Base-by-base conservation (phyloP, 2,888 invertebrate genomes). In the Caenorhabditis sinica region DNA sequence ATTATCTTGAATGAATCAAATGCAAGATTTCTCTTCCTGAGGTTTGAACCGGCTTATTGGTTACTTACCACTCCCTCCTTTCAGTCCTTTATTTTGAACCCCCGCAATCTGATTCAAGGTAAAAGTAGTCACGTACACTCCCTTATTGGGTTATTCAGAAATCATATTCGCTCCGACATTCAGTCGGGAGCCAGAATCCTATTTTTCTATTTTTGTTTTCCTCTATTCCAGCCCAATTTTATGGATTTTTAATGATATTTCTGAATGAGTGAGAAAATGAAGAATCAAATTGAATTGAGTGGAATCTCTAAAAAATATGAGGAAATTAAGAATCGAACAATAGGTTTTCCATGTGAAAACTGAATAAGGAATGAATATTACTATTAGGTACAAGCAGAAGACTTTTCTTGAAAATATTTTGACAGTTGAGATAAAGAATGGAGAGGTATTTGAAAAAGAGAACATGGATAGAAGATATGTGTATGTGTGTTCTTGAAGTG, bases 71-170 rank as follows among this genome's bases (percentile, higher is more conserved):
- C 49, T 49, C 49, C 20, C 49, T 30, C 30, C 25, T 1, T 68
- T 5, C 17, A 68, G 2, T 68, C 56, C n/a, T 69, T 51, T 69
- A 20, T 65, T 65, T 17, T 69, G 69, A 69, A 69, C 69, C 69
- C 69, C 69, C 69, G 69, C 69, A 69, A 69, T 69, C 40, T 17
- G 56, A 56, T 69, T 56, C 36, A 68, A 68, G 33, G 33, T 51
- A 68, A 68, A 68, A 56, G 36, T 36, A 40, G 56, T 69, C 69
- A 69, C 69, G 69, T 69, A 69, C 69, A 68, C 40, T 40, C 33
- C 15, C 11, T 56, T 69, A 56, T 56, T 69, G 17, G 69, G 56
- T 69, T 69, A 69, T 56, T 69, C 56, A 56, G 36, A 69, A 69
- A 69, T 69, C 69, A 69, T 25, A 40, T 49, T 68, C 63, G 23